Percentiles rank a stretch among this genome's conserved stretches.
Evolutionary conservation across 2,113 vertebrate species (phyloP).

Genomic region (Gymnobelideus leadbeateri): DNA sequence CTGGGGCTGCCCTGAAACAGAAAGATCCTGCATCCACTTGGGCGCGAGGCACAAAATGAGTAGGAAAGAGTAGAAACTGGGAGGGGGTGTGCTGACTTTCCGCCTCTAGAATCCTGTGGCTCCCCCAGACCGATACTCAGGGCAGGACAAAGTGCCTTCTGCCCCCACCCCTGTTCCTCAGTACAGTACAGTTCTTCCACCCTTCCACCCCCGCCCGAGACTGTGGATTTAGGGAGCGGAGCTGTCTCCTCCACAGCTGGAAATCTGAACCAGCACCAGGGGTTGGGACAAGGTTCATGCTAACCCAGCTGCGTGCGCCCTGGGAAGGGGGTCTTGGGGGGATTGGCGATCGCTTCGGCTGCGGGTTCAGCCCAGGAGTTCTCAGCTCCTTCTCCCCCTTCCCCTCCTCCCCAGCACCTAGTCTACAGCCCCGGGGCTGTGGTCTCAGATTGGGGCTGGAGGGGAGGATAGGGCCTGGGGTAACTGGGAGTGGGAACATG

Average conservation of each 20-base stretch:
- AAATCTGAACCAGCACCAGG: background rate
- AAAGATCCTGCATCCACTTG: background rate
- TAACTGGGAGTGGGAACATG: background rate
- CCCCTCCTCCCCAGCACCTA: background rate
- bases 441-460: background rate
- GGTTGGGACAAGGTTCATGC: background rate
- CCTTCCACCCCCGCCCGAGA: background rate
- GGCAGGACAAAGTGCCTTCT: background rate
- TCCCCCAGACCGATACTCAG: background rate
- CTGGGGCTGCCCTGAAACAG: background rate
- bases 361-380: background rate
- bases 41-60: background rate
- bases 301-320: background rate
- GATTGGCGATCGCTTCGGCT: background rate
- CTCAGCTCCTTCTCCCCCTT: background rate
- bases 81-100: background rate
- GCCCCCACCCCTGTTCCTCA: background rate
- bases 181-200: background rate
- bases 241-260: background rate
- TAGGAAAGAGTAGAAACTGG: background rate
- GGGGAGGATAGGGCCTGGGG: background rate
- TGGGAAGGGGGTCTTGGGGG: background rate
- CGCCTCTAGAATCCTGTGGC: background rate
- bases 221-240: background rate
- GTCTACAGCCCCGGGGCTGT: background rate